Conservation (phyloP, 2,113 vertebrate species). For the Pristiophorus japonicus region DNA sequence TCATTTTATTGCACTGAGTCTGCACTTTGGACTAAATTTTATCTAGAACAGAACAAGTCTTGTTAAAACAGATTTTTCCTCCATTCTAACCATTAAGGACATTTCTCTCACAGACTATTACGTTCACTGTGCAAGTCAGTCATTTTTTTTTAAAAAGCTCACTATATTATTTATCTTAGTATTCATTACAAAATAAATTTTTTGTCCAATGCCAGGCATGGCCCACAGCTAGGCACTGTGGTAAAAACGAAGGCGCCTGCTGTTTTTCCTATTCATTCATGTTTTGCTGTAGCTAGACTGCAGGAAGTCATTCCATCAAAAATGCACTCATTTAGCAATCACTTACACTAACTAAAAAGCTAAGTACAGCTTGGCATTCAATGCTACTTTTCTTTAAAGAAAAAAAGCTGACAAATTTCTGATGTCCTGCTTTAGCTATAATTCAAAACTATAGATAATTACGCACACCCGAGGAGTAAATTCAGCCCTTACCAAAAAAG, state of each 20-base stretch:
- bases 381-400: not conserved
- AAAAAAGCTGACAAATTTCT: not conserved
- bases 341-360: not conserved
- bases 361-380: not conserved
- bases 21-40: not conserved
- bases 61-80: not conserved
- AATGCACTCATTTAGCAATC: not conserved
- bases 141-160: not conserved
- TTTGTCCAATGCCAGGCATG: not conserved
- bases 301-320: not conserved
- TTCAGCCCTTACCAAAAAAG: too few relatives aligned
- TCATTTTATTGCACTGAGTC: not conserved
- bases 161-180: not conserved
- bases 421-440: not conserved
- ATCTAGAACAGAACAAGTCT: not conserved
- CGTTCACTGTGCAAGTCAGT: not conserved
- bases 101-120: not conserved
- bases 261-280: not conserved
- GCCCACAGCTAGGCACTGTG: not conserved
- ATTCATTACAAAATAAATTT: not conserved
- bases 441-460: not conserved
- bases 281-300: not conserved
- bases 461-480: too few relatives aligned
- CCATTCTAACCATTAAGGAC: not conserved
- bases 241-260: not conserved